Evolutionary conservation across 2,113 vertebrate genomes (phyloP).

Genomic region (Puntigrus tetrazona): DNA sequence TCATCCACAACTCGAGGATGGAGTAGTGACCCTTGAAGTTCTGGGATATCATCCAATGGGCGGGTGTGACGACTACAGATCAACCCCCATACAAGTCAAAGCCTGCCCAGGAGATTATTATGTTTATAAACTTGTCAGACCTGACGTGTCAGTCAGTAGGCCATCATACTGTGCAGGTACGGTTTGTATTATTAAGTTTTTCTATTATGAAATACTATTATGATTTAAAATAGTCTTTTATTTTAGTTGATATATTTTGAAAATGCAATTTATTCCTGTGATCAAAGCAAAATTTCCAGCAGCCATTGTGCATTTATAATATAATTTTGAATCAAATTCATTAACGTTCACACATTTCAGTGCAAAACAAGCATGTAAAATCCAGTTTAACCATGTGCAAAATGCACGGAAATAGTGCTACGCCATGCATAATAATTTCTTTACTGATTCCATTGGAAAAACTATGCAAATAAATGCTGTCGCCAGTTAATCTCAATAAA

Average conservation of each 20-base stretch:
- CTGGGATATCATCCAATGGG: background rate
- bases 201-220: background rate
- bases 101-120: slow-evolving; percentile 24
- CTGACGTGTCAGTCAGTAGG: background rate
- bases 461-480: background rate
- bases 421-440: background rate
- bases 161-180: background rate
- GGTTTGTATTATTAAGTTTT: too few relatives aligned
- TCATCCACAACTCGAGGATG: slow-evolving; percentile 25
- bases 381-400: background rate
- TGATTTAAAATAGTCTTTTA: background rate
- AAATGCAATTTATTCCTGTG: too few relatives aligned
- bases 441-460: background rate
- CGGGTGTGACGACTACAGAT: background rate
- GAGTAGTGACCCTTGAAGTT: background rate
- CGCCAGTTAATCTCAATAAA: background rate
- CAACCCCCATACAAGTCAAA: slow-evolving; percentile 8
- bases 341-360: too few relatives aligned
- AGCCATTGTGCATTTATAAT: too few relatives aligned
- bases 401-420: background rate
- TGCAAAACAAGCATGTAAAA: background rate
- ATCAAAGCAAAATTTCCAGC: too few relatives aligned
- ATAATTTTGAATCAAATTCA: too few relatives aligned
- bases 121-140: background rate
- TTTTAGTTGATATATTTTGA: background rate